Evolutionary conservation across 2,797 vertebrate genomes (phyloP).

Genomic region (Scolopax bukidnonensis): DNA sequence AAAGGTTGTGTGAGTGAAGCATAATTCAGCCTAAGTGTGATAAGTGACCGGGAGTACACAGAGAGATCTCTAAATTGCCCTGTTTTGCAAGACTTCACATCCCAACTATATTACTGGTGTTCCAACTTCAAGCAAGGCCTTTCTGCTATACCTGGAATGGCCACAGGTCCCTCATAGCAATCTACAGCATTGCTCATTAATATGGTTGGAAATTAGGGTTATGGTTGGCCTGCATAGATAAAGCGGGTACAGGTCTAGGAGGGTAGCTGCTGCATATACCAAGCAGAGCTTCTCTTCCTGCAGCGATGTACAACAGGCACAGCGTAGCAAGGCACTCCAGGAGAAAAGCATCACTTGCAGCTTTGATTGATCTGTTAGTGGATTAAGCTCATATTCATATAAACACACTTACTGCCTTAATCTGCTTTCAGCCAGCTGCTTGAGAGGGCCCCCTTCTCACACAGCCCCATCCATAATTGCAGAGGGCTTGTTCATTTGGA

Average conservation of each 20-base stretch:
- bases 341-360: constrained; percentile 12
- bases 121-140: background rate
- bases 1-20: background rate
- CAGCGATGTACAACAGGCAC: background rate
- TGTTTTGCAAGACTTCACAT: background rate
- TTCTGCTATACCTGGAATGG: background rate
- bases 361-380: constrained; percentile 45
- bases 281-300: background rate
- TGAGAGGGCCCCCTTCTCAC: background rate
- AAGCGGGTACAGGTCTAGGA: background rate
- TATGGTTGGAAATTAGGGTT: background rate
- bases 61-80: background rate
- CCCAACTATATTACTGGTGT: background rate
- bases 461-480: background rate
- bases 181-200: background rate
- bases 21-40: constrained; percentile 4
- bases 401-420: constrained; percentile 12
- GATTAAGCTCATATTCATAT: constrained; percentile 15
- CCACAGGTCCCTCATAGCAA: background rate
- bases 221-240: background rate
- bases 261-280: background rate
- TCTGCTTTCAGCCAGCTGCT: background rate
- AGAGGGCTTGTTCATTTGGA: background rate
- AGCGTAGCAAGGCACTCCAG: background rate
- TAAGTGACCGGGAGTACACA: background rate